Evolutionary conservation across 2,113 vertebrate species (phyloP).

Genomic region (Mesembrinibis cayennensis): DNA sequence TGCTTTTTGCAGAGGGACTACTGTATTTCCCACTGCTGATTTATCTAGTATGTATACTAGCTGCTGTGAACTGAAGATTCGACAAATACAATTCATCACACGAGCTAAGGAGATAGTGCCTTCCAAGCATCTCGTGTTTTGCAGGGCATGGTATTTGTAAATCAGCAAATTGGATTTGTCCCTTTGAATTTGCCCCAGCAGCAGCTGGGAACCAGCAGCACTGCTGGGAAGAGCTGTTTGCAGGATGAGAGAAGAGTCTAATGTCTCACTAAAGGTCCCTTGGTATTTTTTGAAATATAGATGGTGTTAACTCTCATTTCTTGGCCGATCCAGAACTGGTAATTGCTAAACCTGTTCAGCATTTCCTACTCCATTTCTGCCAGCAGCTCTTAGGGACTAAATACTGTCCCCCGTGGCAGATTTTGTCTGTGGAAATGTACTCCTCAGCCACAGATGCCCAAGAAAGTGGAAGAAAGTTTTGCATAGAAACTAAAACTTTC

Average conservation of each 20-base stretch:
- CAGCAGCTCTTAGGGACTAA: neutral
- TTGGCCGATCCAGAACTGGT: neutral
- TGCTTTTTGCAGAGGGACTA: neutral
- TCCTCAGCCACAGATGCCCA: neutral
- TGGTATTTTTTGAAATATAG: neutral
- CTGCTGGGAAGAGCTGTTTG: neutral
- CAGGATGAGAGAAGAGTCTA: neutral
- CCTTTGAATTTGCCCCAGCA: neutral
- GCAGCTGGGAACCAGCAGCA: neutral
- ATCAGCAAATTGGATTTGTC: neutral
- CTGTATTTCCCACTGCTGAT: neutral
- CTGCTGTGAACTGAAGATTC: neutral
- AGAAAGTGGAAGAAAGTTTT: neutral
- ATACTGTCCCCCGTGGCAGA: neutral
- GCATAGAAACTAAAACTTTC: neutral
- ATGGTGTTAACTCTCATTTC: neutral
- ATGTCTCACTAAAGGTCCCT: neutral
- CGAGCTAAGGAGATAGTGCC: neutral
- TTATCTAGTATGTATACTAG: neutral
- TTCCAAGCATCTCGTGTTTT: neutral
- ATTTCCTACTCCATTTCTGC: neutral
- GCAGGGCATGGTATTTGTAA: neutral
- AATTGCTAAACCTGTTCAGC: neutral
- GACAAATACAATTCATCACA: neutral
- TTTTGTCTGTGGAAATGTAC: neutral